Evolutionary conservation across 2,797 vertebrate genomes (phyloP), one percentile per base, ranked within the genome.

Genomic region (Anableps anableps): DNA sequence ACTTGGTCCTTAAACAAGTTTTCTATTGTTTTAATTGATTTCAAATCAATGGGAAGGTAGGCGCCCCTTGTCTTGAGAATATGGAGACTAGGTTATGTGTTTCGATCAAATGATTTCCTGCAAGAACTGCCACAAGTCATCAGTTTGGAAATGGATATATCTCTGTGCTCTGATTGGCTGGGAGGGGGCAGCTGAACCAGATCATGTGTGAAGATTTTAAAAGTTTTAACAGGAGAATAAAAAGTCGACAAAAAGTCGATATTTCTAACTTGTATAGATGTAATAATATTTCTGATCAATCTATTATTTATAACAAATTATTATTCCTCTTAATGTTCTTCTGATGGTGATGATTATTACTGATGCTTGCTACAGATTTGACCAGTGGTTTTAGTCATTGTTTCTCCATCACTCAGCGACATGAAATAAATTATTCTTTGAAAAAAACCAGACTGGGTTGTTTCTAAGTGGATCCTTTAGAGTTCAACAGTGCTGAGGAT

Each of bases 231-330:
- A 94, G 92, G 91, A 94, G 72, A 79, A 83, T 19, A 80, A 51
- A 90, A 64, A 21, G 62, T 64, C 8, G 62, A 93, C 90, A 95
- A 89, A 85, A 92, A 87, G 93, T 86, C 93, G 88, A 96, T 92
- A 94, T 94, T 95, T 95, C 92, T 94, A 95, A 93, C 94, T 94
- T 96, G 95, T 96, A 95, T 94, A 95, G 92, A 95, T 95, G 93
- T 95, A 93, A 94, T 89, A 91, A 94, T 93, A 89, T 90, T 88
- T 92, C 86, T 82, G 88, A 93, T 90, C 87, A 91, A 86, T 88
- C 86, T 93, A 89, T 93, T 95, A 94, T 95, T 94, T 95, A 95
- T 94, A 91, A 94, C 87, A 91, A 90, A 92, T 91, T 91, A 93
- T 91, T 92, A 94, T 93, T 94, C 90, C 83, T 92, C 89, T 94